phyloP scores from a whole-genome alignment of 1,140 invertebrate species.

The Physella acuta region DNA sequence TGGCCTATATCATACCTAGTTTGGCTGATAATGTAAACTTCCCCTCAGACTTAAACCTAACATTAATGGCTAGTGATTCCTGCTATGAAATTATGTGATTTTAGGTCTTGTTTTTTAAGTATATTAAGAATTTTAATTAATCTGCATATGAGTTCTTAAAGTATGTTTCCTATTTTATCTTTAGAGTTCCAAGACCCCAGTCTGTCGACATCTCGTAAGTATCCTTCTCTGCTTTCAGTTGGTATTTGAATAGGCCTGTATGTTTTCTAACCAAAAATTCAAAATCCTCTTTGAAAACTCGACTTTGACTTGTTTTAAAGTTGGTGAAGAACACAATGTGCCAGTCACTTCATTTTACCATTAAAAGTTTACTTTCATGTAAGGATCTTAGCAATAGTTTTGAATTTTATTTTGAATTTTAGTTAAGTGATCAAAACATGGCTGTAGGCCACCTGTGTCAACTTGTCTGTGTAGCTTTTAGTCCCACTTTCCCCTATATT shows the following conservation, averaged over 20 bases:
- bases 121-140: neutral
- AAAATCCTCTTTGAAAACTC: neutral
- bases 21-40: neutral
- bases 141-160: neutral
- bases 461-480: neutral
- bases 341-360: neutral
- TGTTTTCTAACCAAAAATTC: neutral
- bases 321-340: neutral
- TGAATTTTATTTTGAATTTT: neutral
- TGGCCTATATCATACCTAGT: neutral
- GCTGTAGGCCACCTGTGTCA: neutral
- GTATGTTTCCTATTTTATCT: neutral
- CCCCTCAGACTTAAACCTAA: neutral
- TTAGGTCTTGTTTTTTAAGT: neutral
- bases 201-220: constrained; percentile 4
- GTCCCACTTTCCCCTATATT: neutral
- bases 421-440: neutral
- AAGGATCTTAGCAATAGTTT: no score
- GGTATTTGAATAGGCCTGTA: neutral
- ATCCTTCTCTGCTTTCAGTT: neutral
- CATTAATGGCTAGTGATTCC: neutral
- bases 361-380: no score
- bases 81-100: neutral
- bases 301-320: neutral
- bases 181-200: constrained; percentile 1